Evolutionary conservation across 2,888 invertebrate genomes (phyloP), one percentile per base, ranked within the genome.

Genomic region (Catocala fraxini): DNA sequence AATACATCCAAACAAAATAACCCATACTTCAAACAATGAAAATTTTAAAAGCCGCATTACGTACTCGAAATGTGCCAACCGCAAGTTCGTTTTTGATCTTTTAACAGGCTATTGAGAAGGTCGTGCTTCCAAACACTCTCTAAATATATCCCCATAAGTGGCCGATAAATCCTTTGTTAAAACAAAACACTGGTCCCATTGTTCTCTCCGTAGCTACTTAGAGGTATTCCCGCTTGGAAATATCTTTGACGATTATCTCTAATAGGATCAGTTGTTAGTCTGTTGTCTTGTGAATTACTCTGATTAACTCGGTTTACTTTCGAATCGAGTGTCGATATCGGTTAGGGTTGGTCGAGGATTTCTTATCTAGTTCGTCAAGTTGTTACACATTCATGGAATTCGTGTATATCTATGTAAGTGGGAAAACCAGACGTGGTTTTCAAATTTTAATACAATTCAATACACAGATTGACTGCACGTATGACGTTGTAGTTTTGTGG

Each of bases 201-300:
- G 75, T 72, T 69, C 60, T n/a, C 61, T 49, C 54, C 59, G 67
- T 51, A 52, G 55, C 58, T 46, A 65, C 57, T 54, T 52, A 45
- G 42, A 46, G 65, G 61, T 65, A 63, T 70, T 71, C 64, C 66
- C 57, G 55, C 42, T 13, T 60, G 59, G 55, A 59, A 67, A 65
- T 66, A 70, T 77, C 70, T 63, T 49, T 65, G 75, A 69, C 75
- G 82, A 81, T 81, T 81, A 82, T 82, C 82, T 76, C 67, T 72
- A 74, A 82, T 80, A 74, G 71, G 76, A 82, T 81, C 81, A 68
- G 73, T 65, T 59, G 75, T 66, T 67, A 66, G 71, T 65, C 51
- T 66, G 67, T 56, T 61, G 70, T 70, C 68, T 71, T 70, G 71
- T 68, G 73, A 70, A 69, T 71, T 61, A 74, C 65, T 71, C 74